Conservation (phyloP, 2,888 invertebrate species). For the Drosophila mimica region DNA sequence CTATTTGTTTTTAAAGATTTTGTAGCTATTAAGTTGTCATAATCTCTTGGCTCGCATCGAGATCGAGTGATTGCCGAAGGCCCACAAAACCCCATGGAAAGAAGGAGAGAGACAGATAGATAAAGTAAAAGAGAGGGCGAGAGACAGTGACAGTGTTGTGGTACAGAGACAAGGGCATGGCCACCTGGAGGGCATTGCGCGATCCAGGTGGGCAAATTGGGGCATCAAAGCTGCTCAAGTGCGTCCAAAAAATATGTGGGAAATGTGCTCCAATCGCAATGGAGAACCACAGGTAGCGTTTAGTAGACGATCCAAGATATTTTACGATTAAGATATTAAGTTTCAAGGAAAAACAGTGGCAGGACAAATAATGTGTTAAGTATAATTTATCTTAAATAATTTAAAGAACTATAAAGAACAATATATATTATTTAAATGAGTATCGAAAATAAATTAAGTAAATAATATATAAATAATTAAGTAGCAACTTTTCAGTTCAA, state of each 20-base stretch:
- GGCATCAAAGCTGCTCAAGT: slow-evolving; percentile 23
- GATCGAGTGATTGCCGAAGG: slow-evolving; percentile 66
- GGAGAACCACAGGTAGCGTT: slow-evolving; percentile 17
- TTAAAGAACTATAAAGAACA: neutral
- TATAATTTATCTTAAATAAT: neutral
- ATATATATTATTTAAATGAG: neutral
- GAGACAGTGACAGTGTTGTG: slow-evolving; percentile 2
- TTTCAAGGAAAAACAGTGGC: neutral
- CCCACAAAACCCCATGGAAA: slow-evolving; percentile 19
- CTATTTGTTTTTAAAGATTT: slow-evolving; percentile 71
- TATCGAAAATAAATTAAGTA: neutral
- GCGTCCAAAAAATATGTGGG: slow-evolving; percentile 8
- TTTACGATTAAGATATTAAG: neutral
- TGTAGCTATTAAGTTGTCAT: slow-evolving; percentile 77
- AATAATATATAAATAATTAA: neutral
- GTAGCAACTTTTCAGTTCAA: neutral
- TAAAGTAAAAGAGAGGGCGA: neutral
- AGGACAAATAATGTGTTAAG: too few species aligned
- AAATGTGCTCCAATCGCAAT: slow-evolving; percentile 15
- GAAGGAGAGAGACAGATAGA: slow-evolving; percentile 1
- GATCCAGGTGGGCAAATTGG: slow-evolving; percentile 58
- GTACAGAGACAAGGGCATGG: slow-evolving; percentile 42
- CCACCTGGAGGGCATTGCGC: slow-evolving; percentile 50
- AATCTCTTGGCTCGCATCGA: slow-evolving; percentile 63
- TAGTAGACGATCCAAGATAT: neutral